A percentile compares a stretch with the other conserved stretches of the same genome.
These are phyloP conservation scores for Brachylomia viminalis DNA, from an alignment of 2,888 invertebrate species.

Conservation along the genomic window DNA sequence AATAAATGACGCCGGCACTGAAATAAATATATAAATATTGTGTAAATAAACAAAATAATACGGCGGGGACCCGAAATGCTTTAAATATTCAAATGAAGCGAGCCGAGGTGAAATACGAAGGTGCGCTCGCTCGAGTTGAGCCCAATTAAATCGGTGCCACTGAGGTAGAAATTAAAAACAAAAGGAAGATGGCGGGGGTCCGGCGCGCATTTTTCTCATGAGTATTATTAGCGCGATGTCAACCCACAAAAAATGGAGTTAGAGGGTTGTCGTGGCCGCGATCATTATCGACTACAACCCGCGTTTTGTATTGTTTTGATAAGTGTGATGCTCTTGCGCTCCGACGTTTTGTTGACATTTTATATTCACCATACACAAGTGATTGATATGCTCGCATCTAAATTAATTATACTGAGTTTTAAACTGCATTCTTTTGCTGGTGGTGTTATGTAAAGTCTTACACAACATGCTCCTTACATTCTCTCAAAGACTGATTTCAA, in stretches of 20 bases:
- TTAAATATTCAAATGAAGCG: conserved; percentile 91
- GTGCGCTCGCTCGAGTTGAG: conserved; percentile 89
- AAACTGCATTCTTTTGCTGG: conserved; percentile 49
- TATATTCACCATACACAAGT: conserved; percentile 82
- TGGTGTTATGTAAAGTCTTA: conserved; percentile 26
- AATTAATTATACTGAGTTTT: conserved; percentile 67
- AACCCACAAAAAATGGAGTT: conserved; percentile 89
- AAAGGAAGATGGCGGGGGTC: conserved; percentile 89
- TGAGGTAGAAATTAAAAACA: conserved; percentile 91
- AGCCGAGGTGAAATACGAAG: conserved; percentile 90
- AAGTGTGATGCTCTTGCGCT: conserved; percentile 82
- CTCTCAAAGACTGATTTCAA: conserved; percentile 24
- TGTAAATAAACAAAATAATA: conserved; percentile 90
- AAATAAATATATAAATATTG: conserved; percentile 90
- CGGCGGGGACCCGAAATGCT: conserved; percentile 88
- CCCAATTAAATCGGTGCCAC: conserved; percentile 91
- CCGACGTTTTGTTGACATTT: conserved; percentile 86
- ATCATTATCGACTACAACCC: conserved; percentile 89
- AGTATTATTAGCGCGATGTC: conserved; percentile 91
- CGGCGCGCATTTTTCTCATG: conserved; percentile 90
- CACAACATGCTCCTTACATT: conserved; percentile 30
- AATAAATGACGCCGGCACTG: conserved; percentile 88
- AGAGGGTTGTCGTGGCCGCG: conserved; percentile 86
- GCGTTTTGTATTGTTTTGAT: conserved; percentile 90
- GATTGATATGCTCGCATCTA: conserved; percentile 80